These are phyloP conservation scores for Mormyrops attenuatus DNA, from an alignment of 2,797 vertebrate genomes.

Conservation along the genomic window DNA sequence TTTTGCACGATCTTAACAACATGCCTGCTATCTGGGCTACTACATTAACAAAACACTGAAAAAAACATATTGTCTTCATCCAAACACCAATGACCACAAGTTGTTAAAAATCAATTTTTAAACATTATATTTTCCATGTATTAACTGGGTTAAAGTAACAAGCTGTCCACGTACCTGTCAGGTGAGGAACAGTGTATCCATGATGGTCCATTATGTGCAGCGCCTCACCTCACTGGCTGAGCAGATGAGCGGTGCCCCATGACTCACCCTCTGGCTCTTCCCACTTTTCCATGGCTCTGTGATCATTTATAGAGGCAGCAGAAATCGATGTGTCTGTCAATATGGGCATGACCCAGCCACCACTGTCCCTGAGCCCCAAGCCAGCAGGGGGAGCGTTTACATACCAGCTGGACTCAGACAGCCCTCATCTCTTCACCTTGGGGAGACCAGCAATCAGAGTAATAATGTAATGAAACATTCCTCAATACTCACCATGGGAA, in stretches of 20 bases:
- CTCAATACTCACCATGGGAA: not conserved
- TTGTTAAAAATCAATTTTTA: not conserved
- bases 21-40: not conserved
- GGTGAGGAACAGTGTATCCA: conserved; percentile 15
- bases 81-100: not conserved
- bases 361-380: conserved; percentile 53
- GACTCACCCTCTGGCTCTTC: not conserved
- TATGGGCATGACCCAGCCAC: conserved; percentile 49
- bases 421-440: conserved; percentile 35
- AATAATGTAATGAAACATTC: not conserved
- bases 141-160: not conserved
- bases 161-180: conserved; percentile 33
- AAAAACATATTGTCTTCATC: not conserved
- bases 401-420: conserved; percentile 39
- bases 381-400: conserved; percentile 40
- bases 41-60: not conserved
- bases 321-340: conserved; percentile 26
- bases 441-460: conserved; percentile 4
- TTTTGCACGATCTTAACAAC: not conserved
- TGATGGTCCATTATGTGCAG: not conserved
- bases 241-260: not conserved
- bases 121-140: not conserved
- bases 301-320: conserved; percentile 32
- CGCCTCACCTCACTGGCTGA: not conserved
- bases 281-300: conserved; percentile 23